Percentiles rank a stretch among this genome's conserved stretches.
Conservation (phyloP, 2,888 invertebrate species). For the Heliconius erato region DNA sequence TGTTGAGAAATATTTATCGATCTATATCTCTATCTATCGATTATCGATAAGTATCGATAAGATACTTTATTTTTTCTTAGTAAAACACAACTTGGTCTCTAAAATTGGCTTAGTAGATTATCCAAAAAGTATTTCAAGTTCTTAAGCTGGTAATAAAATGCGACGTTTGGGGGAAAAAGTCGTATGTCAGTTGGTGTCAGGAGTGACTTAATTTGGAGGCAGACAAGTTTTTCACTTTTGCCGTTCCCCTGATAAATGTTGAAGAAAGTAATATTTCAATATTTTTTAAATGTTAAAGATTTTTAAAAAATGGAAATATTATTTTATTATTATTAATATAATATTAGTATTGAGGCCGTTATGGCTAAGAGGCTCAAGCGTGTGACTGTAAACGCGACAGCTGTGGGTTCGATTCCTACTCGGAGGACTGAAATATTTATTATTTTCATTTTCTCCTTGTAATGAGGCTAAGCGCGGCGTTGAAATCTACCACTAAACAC, state of each 20-base stretch:
- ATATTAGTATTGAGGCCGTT: too few species aligned
- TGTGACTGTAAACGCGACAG: too few species aligned
- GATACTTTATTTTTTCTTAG: not conserved
- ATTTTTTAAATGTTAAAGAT: too few species aligned
- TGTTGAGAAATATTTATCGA: too few species aligned
- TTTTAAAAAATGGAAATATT: not conserved
- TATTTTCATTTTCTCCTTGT: too few species aligned
- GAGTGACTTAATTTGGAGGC: constrained; percentile 44
- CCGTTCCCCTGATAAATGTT: constrained; percentile 31
- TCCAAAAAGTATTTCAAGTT: constrained; percentile 21
- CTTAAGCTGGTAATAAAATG: constrained; percentile 44
- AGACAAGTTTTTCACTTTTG: constrained; percentile 41
- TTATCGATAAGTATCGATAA: constrained; percentile 20
- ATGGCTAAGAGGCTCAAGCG: too few species aligned
- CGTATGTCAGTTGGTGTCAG: constrained; percentile 41
- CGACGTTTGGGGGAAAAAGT: constrained; percentile 42
- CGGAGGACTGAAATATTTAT: too few species aligned
- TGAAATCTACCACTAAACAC: too few species aligned
- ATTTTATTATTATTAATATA: too few species aligned
- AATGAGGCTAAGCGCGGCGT: too few species aligned
- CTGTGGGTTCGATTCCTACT: too few species aligned
- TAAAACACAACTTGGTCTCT: not conserved
- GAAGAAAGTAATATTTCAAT: too few species aligned
- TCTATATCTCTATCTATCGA: not conserved
- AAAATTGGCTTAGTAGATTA: constrained; percentile 27